Conservation (phyloP, 1,140 invertebrate species). For the Drosophila carrolli region DNA sequence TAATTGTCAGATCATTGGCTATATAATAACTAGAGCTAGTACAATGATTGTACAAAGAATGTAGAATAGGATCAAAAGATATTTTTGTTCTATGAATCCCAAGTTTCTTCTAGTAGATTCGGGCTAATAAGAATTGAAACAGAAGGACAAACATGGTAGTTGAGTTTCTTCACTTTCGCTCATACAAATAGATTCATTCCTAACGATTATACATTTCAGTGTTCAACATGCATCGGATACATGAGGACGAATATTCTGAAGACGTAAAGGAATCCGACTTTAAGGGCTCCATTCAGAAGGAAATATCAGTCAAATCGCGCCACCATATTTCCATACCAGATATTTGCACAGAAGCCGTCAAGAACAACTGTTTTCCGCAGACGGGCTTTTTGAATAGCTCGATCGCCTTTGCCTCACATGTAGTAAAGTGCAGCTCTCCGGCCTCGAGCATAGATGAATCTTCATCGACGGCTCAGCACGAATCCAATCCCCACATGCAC, state of each 20-base stretch:
- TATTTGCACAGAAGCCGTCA: conserved; percentile 53
- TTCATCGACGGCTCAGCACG: conserved; percentile 44
- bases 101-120: too few species aligned
- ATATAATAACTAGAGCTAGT: too few species aligned
- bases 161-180: too few species aligned
- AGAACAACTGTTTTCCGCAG: conserved; percentile 60
- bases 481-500: conserved; percentile 54
- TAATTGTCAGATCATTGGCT: too few species aligned
- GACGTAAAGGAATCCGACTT: conserved; percentile 53
- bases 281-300: conserved; percentile 49
- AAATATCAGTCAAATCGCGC: conserved; percentile 42
- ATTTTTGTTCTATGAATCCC: too few species aligned
- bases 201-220: conserved; percentile 35
- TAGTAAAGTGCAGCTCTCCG: conserved; percentile 67
- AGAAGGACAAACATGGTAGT: too few species aligned
- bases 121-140: too few species aligned
- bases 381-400: conserved; percentile 47
- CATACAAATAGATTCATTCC: too few species aligned
- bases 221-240: conserved; percentile 54
- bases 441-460: conserved; percentile 63
- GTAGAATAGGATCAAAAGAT: too few species aligned
- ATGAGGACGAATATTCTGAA: conserved; percentile 63
- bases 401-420: conserved; percentile 55
- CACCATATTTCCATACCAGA: conserved; percentile 60
- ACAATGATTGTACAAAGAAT: too few species aligned